Evolutionary conservation across 53 echinoderm and acorn worm species (phyloP).

Genomic region (Actinopyga echinites): DNA sequence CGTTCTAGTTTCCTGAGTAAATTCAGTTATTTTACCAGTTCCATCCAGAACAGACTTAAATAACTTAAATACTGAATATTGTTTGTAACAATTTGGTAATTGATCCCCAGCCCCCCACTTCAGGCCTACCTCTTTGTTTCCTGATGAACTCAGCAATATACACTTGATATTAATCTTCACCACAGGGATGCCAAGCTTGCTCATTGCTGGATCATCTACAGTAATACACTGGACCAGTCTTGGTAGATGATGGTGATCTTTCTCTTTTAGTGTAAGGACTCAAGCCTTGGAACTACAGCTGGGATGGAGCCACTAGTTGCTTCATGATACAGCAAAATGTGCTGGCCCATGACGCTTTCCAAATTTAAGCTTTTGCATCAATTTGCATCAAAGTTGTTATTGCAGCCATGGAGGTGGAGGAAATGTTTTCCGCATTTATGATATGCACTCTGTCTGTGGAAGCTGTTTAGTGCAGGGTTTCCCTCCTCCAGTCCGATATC

Average conservation of each 20-base stretch:
- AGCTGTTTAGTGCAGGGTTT: background rate
- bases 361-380: conserved; percentile 39
- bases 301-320: conserved; percentile 49
- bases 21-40: no score
- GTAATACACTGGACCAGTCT: conserved; percentile 35
- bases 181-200: conserved; percentile 54
- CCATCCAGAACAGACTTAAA: no score
- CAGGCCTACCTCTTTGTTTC: no score
- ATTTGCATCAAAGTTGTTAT: background rate
- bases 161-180: conserved; percentile 50
- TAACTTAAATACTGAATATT: no score
- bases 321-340: conserved; percentile 46
- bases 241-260: conserved; percentile 23
- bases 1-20: no score
- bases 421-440: background rate
- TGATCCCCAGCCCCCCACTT: no score
- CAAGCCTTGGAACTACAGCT: background rate
- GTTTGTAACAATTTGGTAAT: no score
- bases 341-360: conserved; percentile 45
- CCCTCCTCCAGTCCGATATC: conserved; percentile 18
- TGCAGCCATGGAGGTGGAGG: background rate
- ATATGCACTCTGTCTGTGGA: background rate
- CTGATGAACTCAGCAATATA: background rate
- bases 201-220: conserved; percentile 38
- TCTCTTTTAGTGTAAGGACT: conserved; percentile 31